These are phyloP conservation scores for Bimastos eiseni DNA, from an alignment of 2,888 invertebrate genomes.

Conservation along the genomic window DNA sequence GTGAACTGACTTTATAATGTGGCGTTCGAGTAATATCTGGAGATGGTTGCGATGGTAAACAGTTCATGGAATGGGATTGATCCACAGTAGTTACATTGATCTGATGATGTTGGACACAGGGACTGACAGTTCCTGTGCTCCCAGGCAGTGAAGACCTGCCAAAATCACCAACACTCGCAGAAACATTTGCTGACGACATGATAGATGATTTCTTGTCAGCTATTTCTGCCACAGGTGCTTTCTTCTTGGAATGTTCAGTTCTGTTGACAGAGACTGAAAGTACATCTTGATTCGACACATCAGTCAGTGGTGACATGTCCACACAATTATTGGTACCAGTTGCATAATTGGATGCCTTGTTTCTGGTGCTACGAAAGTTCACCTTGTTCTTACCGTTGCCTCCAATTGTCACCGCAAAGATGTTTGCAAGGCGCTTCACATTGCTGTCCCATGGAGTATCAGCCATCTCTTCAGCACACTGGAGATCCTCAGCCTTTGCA, in stretches of 20 bases:
- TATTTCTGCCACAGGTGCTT: neutral
- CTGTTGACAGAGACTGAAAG: neutral
- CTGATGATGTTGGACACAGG: neutral
- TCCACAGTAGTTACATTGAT: neutral
- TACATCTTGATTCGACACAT: constrained; percentile 2
- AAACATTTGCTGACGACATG: neutral
- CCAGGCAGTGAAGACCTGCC: neutral
- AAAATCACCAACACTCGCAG: neutral
- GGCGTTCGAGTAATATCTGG: neutral
- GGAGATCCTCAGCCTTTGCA: neutral
- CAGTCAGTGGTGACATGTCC: neutral
- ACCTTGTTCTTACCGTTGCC: neutral
- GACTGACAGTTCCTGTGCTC: neutral
- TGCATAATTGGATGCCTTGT: neutral
- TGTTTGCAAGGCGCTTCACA: constrained; percentile 1
- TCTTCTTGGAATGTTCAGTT: neutral
- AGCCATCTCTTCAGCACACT: neutral
- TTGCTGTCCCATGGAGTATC: constrained; percentile 17
- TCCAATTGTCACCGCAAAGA: constrained; percentile 23
- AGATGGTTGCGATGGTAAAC: neutral
- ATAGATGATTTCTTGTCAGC: constrained; percentile 7
- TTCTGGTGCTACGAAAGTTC: neutral
- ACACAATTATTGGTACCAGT: neutral
- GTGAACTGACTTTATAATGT: neutral
- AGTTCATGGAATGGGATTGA: neutral